Percentiles rank a stretch among this genome's conserved stretches.
phyloP scores from a whole-genome alignment of 2,797 vertebrate species.

The Cottoperca gobio region DNA sequence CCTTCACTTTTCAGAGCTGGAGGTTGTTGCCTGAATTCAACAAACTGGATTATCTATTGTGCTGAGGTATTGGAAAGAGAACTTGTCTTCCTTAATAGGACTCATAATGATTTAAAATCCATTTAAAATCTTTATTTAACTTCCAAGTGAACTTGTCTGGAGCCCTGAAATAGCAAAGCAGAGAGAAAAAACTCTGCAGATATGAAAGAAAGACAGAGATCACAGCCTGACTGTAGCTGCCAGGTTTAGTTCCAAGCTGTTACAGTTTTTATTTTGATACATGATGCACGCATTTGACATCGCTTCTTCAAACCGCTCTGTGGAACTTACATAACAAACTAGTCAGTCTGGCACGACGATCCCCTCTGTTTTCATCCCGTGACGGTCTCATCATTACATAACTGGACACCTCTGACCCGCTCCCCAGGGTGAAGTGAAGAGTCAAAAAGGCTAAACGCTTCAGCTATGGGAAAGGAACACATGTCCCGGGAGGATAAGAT shows the following conservation, averaged over 20 bases:
- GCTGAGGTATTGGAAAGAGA: not conserved
- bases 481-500: conserved; percentile 55
- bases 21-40: too few species aligned
- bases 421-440: conserved; percentile 17
- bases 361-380: conserved; percentile 36
- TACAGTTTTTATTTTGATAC: not conserved
- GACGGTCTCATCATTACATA: conserved; percentile 39
- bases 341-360: conserved; percentile 9
- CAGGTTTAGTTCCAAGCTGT: conserved; percentile 1
- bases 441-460: conserved; percentile 45
- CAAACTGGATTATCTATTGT: not conserved
- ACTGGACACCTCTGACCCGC: conserved; percentile 44
- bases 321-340: conserved; percentile 43
- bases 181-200: not conserved
- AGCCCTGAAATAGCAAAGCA: not conserved
- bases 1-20: too few species aligned
- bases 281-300: not conserved
- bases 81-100: not conserved
- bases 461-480: conserved; percentile 46
- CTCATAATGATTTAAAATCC: not conserved
- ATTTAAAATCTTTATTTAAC: not conserved
- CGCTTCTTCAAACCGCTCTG: not conserved
- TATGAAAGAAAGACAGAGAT: not conserved
- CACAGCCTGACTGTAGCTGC: conserved; percentile 6
- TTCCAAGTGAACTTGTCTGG: not conserved